phyloP scores from a whole-genome alignment of 2,888 invertebrate genomes.

The Temnothorax unifasciatus region DNA sequence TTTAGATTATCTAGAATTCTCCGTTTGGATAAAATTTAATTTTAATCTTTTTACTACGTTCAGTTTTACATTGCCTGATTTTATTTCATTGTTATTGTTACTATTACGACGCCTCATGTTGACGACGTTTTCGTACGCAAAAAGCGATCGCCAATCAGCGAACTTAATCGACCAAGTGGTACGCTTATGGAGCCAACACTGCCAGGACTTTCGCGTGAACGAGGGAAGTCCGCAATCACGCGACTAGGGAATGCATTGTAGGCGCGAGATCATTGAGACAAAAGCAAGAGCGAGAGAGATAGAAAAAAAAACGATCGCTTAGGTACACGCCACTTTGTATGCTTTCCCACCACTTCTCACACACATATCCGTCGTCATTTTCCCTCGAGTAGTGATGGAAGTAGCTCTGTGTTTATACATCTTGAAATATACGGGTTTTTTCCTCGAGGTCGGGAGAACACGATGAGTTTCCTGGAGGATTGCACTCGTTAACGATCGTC shows the following conservation, averaged over 20 bases:
- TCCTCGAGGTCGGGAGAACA: constrained; percentile 21
- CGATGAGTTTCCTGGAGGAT: constrained; percentile 26
- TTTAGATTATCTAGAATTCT: neutral
- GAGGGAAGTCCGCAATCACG: constrained; percentile 57
- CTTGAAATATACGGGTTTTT: constrained; percentile 47
- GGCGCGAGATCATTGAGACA: constrained; percentile 25
- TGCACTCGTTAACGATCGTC: constrained; percentile 46
- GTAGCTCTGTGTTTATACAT: constrained; percentile 47
- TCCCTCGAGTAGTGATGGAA: constrained; percentile 44
- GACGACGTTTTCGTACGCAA: constrained; percentile 13
- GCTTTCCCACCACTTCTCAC: constrained; percentile 39
- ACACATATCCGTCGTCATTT: constrained; percentile 50
- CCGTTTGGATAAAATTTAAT: neutral
- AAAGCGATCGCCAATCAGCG: constrained; percentile 20
- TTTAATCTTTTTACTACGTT: neutral
- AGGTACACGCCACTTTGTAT: constrained; percentile 44
- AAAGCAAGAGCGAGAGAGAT: constrained; percentile 23
- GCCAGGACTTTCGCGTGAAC: constrained; percentile 71
- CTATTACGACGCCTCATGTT: neutral
- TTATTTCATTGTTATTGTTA: neutral
- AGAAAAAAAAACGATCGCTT: constrained; percentile 39
- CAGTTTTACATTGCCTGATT: neutral
- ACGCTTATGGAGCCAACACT: constrained; percentile 73
- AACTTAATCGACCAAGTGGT: constrained; percentile 70
- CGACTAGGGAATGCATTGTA: constrained; percentile 44